A percentile compares a stretch with the other conserved stretches of the same genome.
Evolutionary conservation across 2,113 vertebrate species (phyloP).

Genomic region (Litocranius walleri): DNA sequence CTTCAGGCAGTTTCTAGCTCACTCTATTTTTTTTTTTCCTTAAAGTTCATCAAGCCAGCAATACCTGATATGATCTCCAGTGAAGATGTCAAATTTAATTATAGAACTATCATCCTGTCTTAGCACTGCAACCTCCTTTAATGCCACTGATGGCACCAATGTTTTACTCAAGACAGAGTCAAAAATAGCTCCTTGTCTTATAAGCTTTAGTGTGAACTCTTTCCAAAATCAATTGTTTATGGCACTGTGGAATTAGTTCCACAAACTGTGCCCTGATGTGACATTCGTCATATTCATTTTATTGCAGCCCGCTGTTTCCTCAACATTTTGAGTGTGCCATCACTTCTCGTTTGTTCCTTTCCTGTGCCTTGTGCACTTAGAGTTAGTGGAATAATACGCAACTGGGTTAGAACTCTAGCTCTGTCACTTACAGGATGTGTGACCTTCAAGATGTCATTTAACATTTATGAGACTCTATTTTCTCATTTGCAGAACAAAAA

Average conservation of each 20-base stretch:
- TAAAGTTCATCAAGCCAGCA: conserved; percentile 32
- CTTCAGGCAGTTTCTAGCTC: conserved; percentile 46
- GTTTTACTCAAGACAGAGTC: conserved; percentile 44
- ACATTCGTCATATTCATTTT: conserved; percentile 45
- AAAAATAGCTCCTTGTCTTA: conserved; percentile 58
- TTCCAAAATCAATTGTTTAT: conserved; percentile 15
- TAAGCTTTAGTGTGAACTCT: conserved; percentile 14
- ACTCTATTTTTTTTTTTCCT: not conserved
- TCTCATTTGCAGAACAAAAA: conserved; percentile 47
- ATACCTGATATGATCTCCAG: conserved; percentile 46
- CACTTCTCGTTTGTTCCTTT: not conserved
- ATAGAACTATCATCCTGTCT: not conserved
- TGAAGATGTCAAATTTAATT: conserved; percentile 62
- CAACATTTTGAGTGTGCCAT: not conserved
- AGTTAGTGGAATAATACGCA: conserved; percentile 4
- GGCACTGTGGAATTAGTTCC: conserved; percentile 30
- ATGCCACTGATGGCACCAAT: not conserved
- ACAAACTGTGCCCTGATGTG: not conserved
- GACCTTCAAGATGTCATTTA: conserved; percentile 60
- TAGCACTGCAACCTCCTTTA: not conserved
- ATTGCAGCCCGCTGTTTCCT: not conserved
- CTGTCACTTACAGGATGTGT: conserved; percentile 23
- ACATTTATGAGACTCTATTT: conserved; percentile 44
- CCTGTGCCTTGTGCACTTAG: not conserved
- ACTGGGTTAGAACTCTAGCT: conserved; percentile 5